Evolutionary conservation across 35 echinoderm and acorn worm genomes (phyloP), one percentile per base, ranked within the genome.

Genomic region (Diadema setosum): DNA sequence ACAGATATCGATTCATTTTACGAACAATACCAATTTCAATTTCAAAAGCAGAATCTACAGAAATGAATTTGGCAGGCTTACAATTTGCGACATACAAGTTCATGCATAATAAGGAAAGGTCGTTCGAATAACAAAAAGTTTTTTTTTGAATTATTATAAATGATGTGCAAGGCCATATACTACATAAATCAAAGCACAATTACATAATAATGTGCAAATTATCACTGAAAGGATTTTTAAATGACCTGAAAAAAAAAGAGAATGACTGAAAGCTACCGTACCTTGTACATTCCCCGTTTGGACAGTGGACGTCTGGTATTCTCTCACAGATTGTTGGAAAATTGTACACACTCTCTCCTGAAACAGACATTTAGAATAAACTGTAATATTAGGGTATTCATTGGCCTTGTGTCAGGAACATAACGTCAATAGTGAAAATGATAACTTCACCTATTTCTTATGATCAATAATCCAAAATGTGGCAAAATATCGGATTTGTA

Each of bases 311-410:
- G 37, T 78, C 73, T 35, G 73, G 73, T 41, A 43, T 41, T 78
- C 73, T 78, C 37, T 78, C 73, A 41, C 73, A 78, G 17, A 78
- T 41, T 14, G 39, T 78, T 78, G 73, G 73, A 44, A 78, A 44
- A 44, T 42, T 42, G 44, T 78, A 78, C 16, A 78, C 36, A 78
- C 44, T 78, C 24, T 78, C 40, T 41, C 40, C 73, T 78, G 39
- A 78, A 6, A 75, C 20, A 78, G 40, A 78, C 17, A 36, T 3
- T 41, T 14, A 3, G 73, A 41, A 44, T 35, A 23, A 27, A 18
- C n/a, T 60, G 57, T 24, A 17, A 27, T 5, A 18, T 2, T 5
- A 27, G 57, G 17, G 30, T 27, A 60, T 2, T 60, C 57, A 27
- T 60, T 24, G 30, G 7, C 9, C 30, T n/a, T 60, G 9, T 16